A percentile compares a stretch with the other conserved stretches of the same genome.
Conservation (phyloP, 2,888 invertebrate species). For the Leptopterna dolabrata region DNA sequence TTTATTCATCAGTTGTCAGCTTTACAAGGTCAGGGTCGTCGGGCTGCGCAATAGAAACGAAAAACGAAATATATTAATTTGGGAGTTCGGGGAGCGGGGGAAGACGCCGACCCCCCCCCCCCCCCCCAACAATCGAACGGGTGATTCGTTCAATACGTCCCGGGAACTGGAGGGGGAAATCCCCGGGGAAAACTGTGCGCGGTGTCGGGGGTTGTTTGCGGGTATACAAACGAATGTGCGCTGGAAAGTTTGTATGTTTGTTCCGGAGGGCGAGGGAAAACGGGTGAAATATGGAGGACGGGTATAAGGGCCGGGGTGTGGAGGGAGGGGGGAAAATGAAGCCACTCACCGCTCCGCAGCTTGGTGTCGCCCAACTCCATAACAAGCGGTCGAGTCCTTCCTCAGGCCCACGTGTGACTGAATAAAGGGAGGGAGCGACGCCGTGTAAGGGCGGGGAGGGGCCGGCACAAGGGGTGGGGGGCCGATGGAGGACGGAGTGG, state of each 20-base stretch:
- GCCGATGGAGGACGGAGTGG: neutral
- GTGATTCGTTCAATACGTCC: slow-evolving; percentile 33
- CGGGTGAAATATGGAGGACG: neutral
- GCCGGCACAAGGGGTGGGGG: neutral
- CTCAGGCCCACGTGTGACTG: slow-evolving; percentile 56
- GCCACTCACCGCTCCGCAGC: slow-evolving; percentile 53
- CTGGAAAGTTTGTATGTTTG: neutral
- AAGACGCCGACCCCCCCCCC: neutral
- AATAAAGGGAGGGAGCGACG: slow-evolving; percentile 36
- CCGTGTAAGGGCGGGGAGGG: neutral
- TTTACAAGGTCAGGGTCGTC: slow-evolving; percentile 27
- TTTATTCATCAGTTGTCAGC: too few relatives aligned
- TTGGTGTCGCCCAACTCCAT: slow-evolving; percentile 56
- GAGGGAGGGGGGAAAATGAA: neutral
- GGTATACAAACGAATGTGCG: neutral
- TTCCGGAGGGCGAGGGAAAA: neutral
- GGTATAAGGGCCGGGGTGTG: neutral
- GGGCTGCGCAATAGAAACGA: neutral
- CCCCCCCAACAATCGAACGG: slow-evolving; percentile 31
- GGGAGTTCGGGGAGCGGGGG: neutral
- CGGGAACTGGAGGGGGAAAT: neutral
- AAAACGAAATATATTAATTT: neutral
- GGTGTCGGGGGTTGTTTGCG: neutral
- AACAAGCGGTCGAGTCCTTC: slow-evolving; percentile 46
- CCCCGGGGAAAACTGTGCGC: slow-evolving; percentile 18